A percentile compares a stretch with the other conserved stretches of the same genome.
phyloP scores from a whole-genome alignment of 2,797 vertebrate genomes.

The Chanos chanos region DNA sequence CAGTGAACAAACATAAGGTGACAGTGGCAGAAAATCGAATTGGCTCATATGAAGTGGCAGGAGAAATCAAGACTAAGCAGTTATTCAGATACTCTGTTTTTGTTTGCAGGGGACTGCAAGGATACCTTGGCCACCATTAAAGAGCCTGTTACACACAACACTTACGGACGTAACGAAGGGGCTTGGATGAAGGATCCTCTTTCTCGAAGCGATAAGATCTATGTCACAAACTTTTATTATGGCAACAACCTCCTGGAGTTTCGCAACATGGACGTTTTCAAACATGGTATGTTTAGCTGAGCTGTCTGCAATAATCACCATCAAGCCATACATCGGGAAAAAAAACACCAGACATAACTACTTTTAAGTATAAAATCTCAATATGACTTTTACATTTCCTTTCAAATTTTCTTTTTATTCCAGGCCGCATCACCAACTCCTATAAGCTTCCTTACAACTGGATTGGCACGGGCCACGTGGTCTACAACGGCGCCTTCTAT shows the following conservation, averaged over 20 bases:
- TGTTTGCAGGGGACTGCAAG: conserved; percentile 82
- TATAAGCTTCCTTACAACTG: conserved; percentile 98
- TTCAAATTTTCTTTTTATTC: neutral
- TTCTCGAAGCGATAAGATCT: conserved; percentile 85
- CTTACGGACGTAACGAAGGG: conserved; percentile 87
- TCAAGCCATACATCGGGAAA: too few species aligned
- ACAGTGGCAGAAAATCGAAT: too few species aligned
- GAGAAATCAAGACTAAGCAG: neutral
- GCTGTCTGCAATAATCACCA: too few species aligned
- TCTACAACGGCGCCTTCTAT: conserved; percentile 90
- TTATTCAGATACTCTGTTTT: neutral
- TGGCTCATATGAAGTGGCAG: neutral
- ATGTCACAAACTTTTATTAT: conserved; percentile 91
- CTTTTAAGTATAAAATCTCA: neutral
- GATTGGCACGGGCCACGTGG: conserved; percentile 93
- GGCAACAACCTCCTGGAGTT: conserved; percentile 95
- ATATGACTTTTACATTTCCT: neutral
- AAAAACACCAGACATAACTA: too few species aligned
- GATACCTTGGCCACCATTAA: conserved; percentile 94
- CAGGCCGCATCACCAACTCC: conserved; percentile 92
- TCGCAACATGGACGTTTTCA: conserved; percentile 89
- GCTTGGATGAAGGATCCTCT: conserved; percentile 99
- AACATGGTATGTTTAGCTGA: conserved; percentile 80
- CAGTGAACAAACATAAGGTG: too few species aligned
- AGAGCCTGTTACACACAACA: conserved; percentile 89